Evolutionary conservation across 2,888 invertebrate genomes (phyloP).

Genomic region (Halocaridina rubra): DNA sequence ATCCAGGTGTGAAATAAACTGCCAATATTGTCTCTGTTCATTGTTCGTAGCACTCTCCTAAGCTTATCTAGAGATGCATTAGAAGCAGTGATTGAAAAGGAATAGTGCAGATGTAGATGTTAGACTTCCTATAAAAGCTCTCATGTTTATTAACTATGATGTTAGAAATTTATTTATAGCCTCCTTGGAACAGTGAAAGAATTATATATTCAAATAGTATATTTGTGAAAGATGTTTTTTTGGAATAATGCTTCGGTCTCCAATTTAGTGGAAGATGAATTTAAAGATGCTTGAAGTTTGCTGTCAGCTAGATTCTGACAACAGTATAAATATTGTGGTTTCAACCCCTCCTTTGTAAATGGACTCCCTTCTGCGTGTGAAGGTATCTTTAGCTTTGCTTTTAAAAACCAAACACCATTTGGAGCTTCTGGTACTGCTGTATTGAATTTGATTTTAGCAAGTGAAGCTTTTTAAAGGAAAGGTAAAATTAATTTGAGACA

Average conservation of each 20-base stretch:
- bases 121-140: constrained; percentile 1
- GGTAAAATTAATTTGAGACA: neutral
- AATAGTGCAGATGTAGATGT: constrained; percentile 30
- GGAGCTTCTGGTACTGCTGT: neutral
- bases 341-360: constrained; percentile 27
- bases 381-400: neutral
- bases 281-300: constrained; percentile 35
- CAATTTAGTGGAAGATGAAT: constrained; percentile 40
- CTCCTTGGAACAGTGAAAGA: neutral
- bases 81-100: constrained; percentile 18
- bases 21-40: constrained; percentile 57
- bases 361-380: constrained; percentile 3
- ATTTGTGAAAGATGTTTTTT: constrained; percentile 41
- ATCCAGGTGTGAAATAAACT: constrained; percentile 52
- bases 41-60: constrained; percentile 52
- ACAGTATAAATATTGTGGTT: constrained; percentile 38
- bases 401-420: neutral
- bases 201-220: constrained; percentile 21
- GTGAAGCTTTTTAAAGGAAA: neutral
- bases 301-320: constrained; percentile 27
- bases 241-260: constrained; percentile 30
- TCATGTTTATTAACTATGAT: neutral
- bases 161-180: neutral
- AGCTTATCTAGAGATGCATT: constrained; percentile 44
- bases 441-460: neutral